Evolutionary conservation across 1,140 invertebrate species (phyloP), one percentile per base, ranked within the genome.

Genomic region (Drosophila lacertosa): DNA sequence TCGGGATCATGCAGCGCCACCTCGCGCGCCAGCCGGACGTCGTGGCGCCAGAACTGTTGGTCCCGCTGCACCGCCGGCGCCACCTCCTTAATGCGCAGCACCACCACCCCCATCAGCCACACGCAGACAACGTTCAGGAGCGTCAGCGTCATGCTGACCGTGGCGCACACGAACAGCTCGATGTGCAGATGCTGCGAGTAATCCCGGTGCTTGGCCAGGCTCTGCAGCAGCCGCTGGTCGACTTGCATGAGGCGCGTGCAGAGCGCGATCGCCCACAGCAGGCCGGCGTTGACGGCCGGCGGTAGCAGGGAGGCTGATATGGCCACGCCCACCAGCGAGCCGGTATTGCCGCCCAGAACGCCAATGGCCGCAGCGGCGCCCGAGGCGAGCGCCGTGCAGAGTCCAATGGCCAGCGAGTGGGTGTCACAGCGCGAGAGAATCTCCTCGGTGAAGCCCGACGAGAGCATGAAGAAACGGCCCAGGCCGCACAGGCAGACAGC

Each of bases 271-370:
- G 94, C 94, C 94, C 94, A 95, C 0, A 95, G 82, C 5, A 95
- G 88, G 1, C 95, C 95, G 4, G 94, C 93, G 84, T 96, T 96
- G 0, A 96, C 95, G 15, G 95, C 94, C 2, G 96, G 95, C 13
- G 96, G 96, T 35, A 96, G 91, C 5, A 96, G 90, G 0, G 95
- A 96, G 0, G 95, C 95, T 0, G 95, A 96, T 48, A 96, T 96
- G 4, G 95, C 95, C 6, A 96, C 96, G 33, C 96, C 95, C 10
- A 96, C 95, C 22, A 96, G 88, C 2, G 95, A 96, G 1, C 94
- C 94, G 1, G 94, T 93, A 88, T 96, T 95, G 18, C 93, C 93
- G 15, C 95, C 94, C 4, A 96, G 90, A 2, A 96, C 93, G 2
- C 80, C 95, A 11, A 96, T 91, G 1, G 95, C 95, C 0, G 96